These are phyloP conservation scores for Eupithecia pulchellata DNA, from an alignment of 2,888 invertebrate genomes.

Conservation along the genomic window DNA sequence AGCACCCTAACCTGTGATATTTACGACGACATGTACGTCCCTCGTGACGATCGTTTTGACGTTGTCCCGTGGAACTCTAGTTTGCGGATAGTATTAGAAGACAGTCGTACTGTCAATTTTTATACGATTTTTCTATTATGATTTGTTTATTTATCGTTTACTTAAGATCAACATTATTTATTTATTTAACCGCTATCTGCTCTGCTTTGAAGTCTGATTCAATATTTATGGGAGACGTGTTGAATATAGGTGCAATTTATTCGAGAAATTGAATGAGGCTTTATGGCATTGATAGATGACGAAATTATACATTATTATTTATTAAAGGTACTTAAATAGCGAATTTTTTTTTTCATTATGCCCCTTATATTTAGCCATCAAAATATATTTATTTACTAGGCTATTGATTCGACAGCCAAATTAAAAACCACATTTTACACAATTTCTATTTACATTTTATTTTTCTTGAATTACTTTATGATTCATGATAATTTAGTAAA, in stretches of 20 bases:
- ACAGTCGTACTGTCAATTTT: slow-evolving; percentile 60
- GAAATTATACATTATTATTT: slow-evolving; percentile 45
- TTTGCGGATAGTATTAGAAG: slow-evolving; percentile 64
- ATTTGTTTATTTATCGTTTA: slow-evolving; percentile 53
- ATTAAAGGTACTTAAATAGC: slow-evolving; percentile 38
- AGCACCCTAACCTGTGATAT: slow-evolving; percentile 75
- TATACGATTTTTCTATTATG: slow-evolving; percentile 58
- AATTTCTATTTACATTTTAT: too few species aligned
- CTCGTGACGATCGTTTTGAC: slow-evolving; percentile 36
- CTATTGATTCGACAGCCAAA: too few species aligned
- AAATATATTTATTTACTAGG: too few species aligned
- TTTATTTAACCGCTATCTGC: slow-evolving; percentile 61
- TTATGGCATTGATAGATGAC: slow-evolving; percentile 56
- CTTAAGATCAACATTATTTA: slow-evolving; percentile 69
- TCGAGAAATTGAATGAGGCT: slow-evolving; percentile 75
- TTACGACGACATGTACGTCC: slow-evolving; percentile 56
- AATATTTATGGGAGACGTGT: slow-evolving; percentile 75
- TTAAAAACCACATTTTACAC: too few species aligned
- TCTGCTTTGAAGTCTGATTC: slow-evolving; percentile 64
- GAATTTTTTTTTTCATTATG: not conserved
- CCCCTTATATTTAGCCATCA: not conserved
- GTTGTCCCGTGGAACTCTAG: slow-evolving; percentile 48
- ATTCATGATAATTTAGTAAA: too few species aligned
- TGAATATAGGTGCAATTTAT: slow-evolving; percentile 81
- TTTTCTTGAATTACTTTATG: too few species aligned